Evolutionary conservation across 1,140 invertebrate species (phyloP), one percentile per base, ranked within the genome.

Genomic region (Drosophila kepulauana): DNA sequence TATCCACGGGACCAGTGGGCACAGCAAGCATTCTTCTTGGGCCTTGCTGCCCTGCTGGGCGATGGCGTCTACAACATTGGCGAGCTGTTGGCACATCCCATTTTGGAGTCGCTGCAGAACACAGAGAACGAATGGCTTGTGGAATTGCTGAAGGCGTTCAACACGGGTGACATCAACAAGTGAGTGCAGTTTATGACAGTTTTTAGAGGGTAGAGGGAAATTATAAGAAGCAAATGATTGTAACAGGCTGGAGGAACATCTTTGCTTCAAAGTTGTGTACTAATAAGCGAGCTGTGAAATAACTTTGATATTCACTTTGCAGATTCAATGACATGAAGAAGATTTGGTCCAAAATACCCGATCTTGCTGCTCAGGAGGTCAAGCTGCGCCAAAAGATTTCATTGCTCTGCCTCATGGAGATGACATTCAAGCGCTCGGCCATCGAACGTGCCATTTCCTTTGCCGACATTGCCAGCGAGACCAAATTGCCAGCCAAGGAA

Each of bases 41-140:
- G 98, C 0, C 93, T 99, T 4, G 98, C 99, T 7, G 99, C 98
- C 0, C 94, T 99, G 8, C 93, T 99, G 1, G 99, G 98, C 7
- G 97, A 99, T 87, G 97, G 97, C 43, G 97, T 99, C 13, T 99
- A 99, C 92, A 99, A 99, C 93, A 96, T 99, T 87, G 99, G 98
- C 0, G 99, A 99, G 94, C 93, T 99, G 87, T 92, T 99, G 30
- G 97, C 98, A 16, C 99, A 99, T 94, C 98, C 98, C 2, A 97
- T 99, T 35, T 93, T 99, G 77, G 95, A 98, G 69, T 96, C 97
- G 1, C 93, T 99, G 13, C 96, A 96, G 72, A 94, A 94, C 7
- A 98, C 98, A 0, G 94, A 96, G 15, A 97, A 98, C 74, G 95
- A 95, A 20, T 99, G 99, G 98, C 93, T 99, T 0, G 94, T 98